phyloP scores from a whole-genome alignment of 2,888 invertebrate species.

The Dryobotodes eremita region DNA sequence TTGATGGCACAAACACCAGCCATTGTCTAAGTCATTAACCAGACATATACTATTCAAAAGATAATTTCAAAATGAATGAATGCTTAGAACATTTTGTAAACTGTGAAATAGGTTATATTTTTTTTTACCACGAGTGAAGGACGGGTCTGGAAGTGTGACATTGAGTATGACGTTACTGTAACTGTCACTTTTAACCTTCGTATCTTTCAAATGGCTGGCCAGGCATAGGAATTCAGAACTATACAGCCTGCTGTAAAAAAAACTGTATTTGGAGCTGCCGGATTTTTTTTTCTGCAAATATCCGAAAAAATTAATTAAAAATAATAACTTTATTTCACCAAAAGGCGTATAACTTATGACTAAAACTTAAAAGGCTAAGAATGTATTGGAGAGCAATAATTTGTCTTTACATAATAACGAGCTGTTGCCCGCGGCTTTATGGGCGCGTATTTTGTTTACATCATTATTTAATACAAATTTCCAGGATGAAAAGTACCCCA shows the following conservation, averaged over 20 bases:
- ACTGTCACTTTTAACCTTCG: not conserved
- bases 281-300: not conserved
- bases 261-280: not conserved
- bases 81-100: not conserved
- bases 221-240: not conserved
- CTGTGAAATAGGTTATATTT: constrained; percentile 32
- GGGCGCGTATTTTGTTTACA: too few species aligned
- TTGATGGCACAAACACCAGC: constrained; percentile 86
- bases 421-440: too few species aligned
- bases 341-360: too few species aligned
- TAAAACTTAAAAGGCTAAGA: too few species aligned
- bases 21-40: constrained; percentile 65
- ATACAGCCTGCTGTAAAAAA: constrained; percentile 9
- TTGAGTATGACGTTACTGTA: constrained; percentile 2
- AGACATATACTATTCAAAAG: constrained; percentile 1
- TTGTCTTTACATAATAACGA: too few species aligned
- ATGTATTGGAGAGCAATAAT: not conserved
- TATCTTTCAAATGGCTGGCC: not conserved
- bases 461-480: not conserved
- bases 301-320: too few species aligned
- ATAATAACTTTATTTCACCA: too few species aligned
- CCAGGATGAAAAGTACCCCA: too few species aligned
- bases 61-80: not conserved
- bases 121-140: constrained; percentile 42
- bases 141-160: constrained; percentile 10